These are phyloP conservation scores for Peucedramus taeniatus DNA, from an alignment of 2,113 vertebrate species.

Conservation along the genomic window DNA sequence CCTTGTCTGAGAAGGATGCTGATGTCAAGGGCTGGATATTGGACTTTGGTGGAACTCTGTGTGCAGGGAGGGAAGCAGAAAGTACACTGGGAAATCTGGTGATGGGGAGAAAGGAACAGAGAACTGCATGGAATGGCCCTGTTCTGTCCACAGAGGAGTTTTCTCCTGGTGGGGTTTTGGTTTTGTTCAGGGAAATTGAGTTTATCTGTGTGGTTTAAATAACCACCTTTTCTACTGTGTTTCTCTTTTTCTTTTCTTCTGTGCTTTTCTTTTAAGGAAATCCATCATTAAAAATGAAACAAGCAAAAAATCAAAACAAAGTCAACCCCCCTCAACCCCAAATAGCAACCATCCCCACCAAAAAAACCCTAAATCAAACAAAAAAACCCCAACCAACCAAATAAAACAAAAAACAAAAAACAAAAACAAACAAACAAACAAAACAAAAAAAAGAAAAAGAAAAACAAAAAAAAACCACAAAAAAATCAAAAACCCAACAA, in stretches of 20 bases:
- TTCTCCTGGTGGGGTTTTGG: background rate
- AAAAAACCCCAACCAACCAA: background rate
- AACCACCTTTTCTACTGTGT: background rate
- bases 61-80: background rate
- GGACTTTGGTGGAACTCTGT: background rate
- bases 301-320: background rate
- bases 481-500: background rate
- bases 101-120: background rate
- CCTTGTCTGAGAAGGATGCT: background rate
- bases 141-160: background rate
- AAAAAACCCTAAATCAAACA: background rate
- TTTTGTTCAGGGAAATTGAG: background rate
- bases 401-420: too few relatives aligned
- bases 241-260: background rate
- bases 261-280: background rate
- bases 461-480: too few relatives aligned
- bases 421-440: too few relatives aligned
- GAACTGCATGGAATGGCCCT: background rate
- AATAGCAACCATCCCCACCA: background rate
- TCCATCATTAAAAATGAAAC: background rate
- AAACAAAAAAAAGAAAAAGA: too few relatives aligned
- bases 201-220: background rate
- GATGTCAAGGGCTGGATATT: background rate
- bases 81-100: background rate
- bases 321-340: background rate